Conservation (phyloP, 1,140 invertebrate genomes). For the Antheraea mylitta region DNA sequence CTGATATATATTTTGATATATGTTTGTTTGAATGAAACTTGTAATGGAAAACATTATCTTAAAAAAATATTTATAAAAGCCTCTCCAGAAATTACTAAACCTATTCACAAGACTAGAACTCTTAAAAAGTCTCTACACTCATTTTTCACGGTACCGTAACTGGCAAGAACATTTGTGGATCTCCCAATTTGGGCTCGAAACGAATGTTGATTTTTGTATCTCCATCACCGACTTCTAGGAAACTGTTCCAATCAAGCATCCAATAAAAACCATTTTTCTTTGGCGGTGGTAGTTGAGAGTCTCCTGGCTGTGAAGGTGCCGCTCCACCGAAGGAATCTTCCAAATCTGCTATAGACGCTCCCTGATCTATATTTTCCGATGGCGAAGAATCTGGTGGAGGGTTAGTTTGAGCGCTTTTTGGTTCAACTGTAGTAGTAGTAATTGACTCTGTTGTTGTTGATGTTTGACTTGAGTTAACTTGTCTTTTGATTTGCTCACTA, state of each 20-base stretch:
- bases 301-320: conserved; percentile 75
- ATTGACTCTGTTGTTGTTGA: conserved; percentile 23
- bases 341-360: conserved; percentile 81
- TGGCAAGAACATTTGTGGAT: conserved; percentile 86
- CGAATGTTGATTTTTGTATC: conserved; percentile 87
- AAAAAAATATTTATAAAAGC: not conserved
- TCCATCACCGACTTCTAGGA: conserved; percentile 89
- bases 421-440: conserved; percentile 37
- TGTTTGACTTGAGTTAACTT: conserved; percentile 35
- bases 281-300: conserved; percentile 81
- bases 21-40: no score
- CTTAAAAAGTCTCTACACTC: conserved; percentile 22
- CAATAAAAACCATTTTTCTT: conserved; percentile 88
- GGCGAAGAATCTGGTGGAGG: conserved; percentile 46
- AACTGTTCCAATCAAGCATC: conserved; percentile 91
- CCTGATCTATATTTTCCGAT: conserved; percentile 55
- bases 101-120: conserved; percentile 61
- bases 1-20: no score
- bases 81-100: conserved; percentile 15
- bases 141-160: conserved; percentile 81
- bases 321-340: conserved; percentile 88
- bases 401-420: conserved; percentile 29
- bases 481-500: conserved; percentile 69
- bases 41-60: no score
- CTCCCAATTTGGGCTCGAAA: conserved; percentile 88